Evolutionary conservation across 1,140 invertebrate species (phyloP).

Genomic region (Dendrolimus kikuchii): DNA sequence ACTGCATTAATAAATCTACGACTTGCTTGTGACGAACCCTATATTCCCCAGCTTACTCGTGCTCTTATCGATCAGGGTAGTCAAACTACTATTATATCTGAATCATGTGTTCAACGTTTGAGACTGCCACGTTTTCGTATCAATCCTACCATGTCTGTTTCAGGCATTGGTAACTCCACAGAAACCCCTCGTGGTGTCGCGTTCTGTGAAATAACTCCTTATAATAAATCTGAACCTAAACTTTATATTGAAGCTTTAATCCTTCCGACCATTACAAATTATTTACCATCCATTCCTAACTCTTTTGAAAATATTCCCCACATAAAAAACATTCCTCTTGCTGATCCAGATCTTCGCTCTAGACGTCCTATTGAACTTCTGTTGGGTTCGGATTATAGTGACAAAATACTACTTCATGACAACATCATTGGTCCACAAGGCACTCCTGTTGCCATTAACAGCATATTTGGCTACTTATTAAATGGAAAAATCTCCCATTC

Average conservation of each 20-base stretch:
- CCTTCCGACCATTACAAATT: not conserved
- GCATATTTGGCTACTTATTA: slow-evolving; percentile 7
- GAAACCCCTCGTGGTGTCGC: not conserved
- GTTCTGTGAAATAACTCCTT: not conserved
- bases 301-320: too few species aligned
- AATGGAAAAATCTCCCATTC: slow-evolving; percentile 3
- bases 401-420: slow-evolving; percentile 3
- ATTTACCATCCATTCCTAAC: too few species aligned
- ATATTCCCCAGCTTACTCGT: too few species aligned
- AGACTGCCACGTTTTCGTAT: not conserved
- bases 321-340: too few species aligned
- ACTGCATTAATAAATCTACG: too few species aligned
- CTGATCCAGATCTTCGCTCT: slow-evolving; percentile 5
- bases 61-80: not conserved
- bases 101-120: not conserved
- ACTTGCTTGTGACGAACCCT: too few species aligned
- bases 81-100: not conserved
- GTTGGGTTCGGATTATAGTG: slow-evolving; percentile 4
- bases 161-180: not conserved
- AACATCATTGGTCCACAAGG: slow-evolving; percentile 4
- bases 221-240: not conserved
- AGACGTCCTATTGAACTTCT: slow-evolving; percentile 7
- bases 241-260: not conserved
- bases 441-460: slow-evolving; percentile 6
- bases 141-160: not conserved